Base-by-base conservation (phyloP, 2,888 invertebrate species). In the Scaptomyza flava region DNA sequence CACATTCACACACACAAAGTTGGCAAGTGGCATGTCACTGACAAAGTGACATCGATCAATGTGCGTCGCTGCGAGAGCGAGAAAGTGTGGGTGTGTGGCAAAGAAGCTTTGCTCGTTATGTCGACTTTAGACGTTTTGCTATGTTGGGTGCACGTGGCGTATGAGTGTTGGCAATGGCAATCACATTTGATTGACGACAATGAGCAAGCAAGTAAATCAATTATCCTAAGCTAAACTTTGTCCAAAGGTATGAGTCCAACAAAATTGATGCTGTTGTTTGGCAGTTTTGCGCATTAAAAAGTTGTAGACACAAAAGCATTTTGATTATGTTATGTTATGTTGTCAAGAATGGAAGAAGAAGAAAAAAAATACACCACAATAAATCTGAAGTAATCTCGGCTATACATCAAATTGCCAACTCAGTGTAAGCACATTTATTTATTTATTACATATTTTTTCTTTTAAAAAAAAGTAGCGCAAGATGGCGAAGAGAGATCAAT, bases 171-270 rank as follows among this genome's bases (percentile, higher is more conserved):
- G 70, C 72, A 63, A 36, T 54, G 61, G 51, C 73, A 69, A 57
- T 76, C 81, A 56, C 87, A 84, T 83, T 84, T 88, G 84, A 85
- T 85, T 89, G 89, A 85, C 89, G 89, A 79, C 82, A 70, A 77
- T 76, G 75, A 77, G 61, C 12, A 45, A 4, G 53, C 51, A 87
- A 88, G 87, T 88, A 87, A 88, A 84, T 84, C 89, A 84, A 84
- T 88, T 88, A 84, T 88, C 68, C 68, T 65, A 60, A 42, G 63
- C 65, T 58, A 47, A 72, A 77, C 72, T 68, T 31, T 67, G 41
- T 34, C 2, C 47, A 27, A 9, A 17, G 23, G 23, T 23, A 23
- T 23, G 23, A 23, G 23, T 23, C 58, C 79, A 87, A 83, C 79
- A 83, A 83, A 83, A 83, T 83, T 84, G 85, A 57, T 63, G 63